Base-by-base conservation (phyloP, 1,140 invertebrate species). In the Chlorops oryzae region DNA sequence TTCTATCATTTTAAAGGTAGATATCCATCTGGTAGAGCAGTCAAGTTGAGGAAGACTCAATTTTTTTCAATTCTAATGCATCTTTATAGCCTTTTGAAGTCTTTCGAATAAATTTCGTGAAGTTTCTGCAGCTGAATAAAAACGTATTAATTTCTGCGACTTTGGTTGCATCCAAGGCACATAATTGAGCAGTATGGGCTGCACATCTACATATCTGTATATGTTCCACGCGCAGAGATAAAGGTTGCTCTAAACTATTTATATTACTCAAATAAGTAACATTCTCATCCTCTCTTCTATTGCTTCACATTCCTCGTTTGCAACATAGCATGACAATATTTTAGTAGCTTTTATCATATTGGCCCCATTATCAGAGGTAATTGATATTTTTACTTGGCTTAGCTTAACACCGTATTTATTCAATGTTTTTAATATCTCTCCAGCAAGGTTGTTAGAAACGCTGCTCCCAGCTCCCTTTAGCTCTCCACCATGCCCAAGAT, bases 11-110 rank as follows among this genome's bases (percentile, higher is more conserved):
- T 17, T 34, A 28, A 48, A 55, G 1, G 50, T 52, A 4, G 50
- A 55, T 22, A 44, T 46, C 54, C 45, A 55, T 40, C 52, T 47
- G 12, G 52, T 50, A 28, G 52, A 48, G 27, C 47, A 49, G 22
- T 53, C 46, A 13, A 49, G 24, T 53, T 53, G 46, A 3, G 51
- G 46, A 46, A 53, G 20, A 23, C 41, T 49, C n/a, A 52, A 21
- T 37, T 50, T 4, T 42, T 42, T 50, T 40, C 2, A 50, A n/a
- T n/a, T 50, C 48, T 24, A 50, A 50, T 20, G 37, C 37, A 24
- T 50, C 38, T 15, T 39, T 25, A 28, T 17, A 47, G 3, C 44
- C 44, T 15, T 42, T 47, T 12, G 50, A 41, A 20, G 47, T 17
- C 42, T 49, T 49, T 41, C 47, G 24, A n/a, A 49, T 49, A 21